Base-by-base conservation (phyloP, 2,888 invertebrate genomes). In the Antheraea yamamai region DNA sequence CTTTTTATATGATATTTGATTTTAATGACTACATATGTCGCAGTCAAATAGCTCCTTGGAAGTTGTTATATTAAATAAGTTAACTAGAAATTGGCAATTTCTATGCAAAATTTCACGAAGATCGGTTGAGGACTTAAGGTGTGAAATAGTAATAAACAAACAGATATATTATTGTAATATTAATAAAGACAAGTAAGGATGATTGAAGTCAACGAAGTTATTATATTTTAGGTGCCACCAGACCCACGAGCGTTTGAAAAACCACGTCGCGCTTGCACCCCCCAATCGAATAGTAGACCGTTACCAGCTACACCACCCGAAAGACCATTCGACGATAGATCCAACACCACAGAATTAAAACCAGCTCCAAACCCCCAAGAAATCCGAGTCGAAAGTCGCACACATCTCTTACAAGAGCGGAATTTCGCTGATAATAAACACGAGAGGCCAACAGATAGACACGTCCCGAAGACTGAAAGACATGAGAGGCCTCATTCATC, bases 241-340 rank as follows among this genome's bases (percentile, higher is more conserved):
- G 94, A 95, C 52, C 95, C 95, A 0, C 82, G 95, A 76, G 94
- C 94, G 0, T 95, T 94, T 72, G 95, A 94, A 75, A 95, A 95
- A 72, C 95, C 95, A 0, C 88, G 93, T 18, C 86, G 95, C 18
- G 94, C 94, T 0, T 92, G 92, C 84, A 94, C 94, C 0, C 94
- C 94, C 0, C 94, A 92, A 74, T 91, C 94, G 0, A 93, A 93
- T 81, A 93, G 94, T 77, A 80, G 95, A 39, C 95, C 94, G 0
- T 82, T 94, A 2, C 94, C 94, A 16, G 94, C 93, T 0, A 92
- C 94, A 0, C 95, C 94, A 1, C 89, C 92, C 30, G 93, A 92
- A 77, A 78, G 86, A 51, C 83, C 82, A 6, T 55, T 77, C 14
- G 81, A 82, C 66, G 84, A 85, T 55, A 79, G 81, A 72, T 82